Percentiles rank a stretch among this genome's conserved stretches.
Conservation (phyloP, 2,888 invertebrate species). For the Drosophila siamana region DNA sequence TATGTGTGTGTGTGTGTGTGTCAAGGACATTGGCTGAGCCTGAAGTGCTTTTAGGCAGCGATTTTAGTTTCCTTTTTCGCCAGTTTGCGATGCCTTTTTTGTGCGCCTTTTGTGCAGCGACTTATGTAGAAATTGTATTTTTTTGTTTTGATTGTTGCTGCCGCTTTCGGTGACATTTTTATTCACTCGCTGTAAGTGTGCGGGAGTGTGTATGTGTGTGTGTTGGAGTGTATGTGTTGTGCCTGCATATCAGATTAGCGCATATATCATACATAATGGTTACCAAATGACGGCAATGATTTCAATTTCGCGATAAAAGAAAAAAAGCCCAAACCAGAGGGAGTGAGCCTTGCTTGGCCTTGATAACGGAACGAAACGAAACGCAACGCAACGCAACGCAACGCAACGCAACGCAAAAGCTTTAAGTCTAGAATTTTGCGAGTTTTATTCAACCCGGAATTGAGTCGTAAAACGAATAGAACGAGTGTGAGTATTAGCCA, state of each 20-base stretch:
- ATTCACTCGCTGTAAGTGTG: conserved; percentile 55
- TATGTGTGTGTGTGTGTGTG: conserved; percentile 24
- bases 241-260: conserved; percentile 76
- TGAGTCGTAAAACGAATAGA: conserved; percentile 41
- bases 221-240: conserved; percentile 32
- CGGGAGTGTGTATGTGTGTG: not conserved
- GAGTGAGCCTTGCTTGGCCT: conserved; percentile 10
- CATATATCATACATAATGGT: conserved; percentile 78
- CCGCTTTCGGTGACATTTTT: conserved; percentile 71
- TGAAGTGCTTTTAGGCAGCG: conserved; percentile 66
- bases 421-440: conserved; percentile 26
- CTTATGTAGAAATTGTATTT: conserved; percentile 65
- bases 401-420: not conserved
- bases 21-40: conserved; percentile 45
- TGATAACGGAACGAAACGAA: not conserved
- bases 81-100: conserved; percentile 45
- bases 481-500: conserved; percentile 15
- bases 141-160: conserved; percentile 60
- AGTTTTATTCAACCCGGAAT: conserved; percentile 30
- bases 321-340: conserved; percentile 18
- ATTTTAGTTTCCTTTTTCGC: conserved; percentile 65
- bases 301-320: conserved; percentile 69
- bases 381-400: not conserved
- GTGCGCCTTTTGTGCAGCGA: conserved; percentile 52
- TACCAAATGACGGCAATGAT: conserved; percentile 78